These are phyloP conservation scores for Trachymyrmex cornetzi DNA, from an alignment of 1,140 invertebrate species.

Conservation along the genomic window DNA sequence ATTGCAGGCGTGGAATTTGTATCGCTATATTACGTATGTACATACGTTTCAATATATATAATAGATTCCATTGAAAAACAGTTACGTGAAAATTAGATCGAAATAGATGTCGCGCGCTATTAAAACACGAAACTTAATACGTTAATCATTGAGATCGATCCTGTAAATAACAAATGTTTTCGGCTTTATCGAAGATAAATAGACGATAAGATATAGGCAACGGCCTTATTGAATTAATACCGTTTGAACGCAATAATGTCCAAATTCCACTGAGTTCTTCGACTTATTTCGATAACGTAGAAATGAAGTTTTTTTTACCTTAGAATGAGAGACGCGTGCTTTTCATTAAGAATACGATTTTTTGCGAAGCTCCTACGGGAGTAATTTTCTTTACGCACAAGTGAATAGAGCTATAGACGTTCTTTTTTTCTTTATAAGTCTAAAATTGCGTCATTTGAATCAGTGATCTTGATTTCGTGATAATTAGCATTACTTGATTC, in stretches of 20 bases:
- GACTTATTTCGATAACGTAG: background rate
- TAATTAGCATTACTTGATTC: conserved; percentile 39
- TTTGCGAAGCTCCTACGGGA: background rate
- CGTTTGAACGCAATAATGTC: conserved; percentile 18
- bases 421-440: background rate
- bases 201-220: conserved; percentile 32
- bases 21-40: background rate
- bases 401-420: background rate
- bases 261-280: background rate
- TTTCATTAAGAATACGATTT: background rate
- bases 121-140: background rate
- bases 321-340: background rate
- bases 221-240: conserved; percentile 26
- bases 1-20: background rate
- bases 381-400: background rate
- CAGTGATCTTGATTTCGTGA: background rate
- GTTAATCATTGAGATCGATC: background rate
- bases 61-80: background rate
- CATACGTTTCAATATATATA: background rate
- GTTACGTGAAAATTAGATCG: background rate
- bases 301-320: background rate
- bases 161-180: conserved; percentile 13
- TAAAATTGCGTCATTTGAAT: background rate
- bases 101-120: background rate
- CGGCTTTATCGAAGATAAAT: conserved; percentile 18